phyloP scores from a whole-genome alignment of 2,113 vertebrate genomes.

The Oryzias melastigma region DNA sequence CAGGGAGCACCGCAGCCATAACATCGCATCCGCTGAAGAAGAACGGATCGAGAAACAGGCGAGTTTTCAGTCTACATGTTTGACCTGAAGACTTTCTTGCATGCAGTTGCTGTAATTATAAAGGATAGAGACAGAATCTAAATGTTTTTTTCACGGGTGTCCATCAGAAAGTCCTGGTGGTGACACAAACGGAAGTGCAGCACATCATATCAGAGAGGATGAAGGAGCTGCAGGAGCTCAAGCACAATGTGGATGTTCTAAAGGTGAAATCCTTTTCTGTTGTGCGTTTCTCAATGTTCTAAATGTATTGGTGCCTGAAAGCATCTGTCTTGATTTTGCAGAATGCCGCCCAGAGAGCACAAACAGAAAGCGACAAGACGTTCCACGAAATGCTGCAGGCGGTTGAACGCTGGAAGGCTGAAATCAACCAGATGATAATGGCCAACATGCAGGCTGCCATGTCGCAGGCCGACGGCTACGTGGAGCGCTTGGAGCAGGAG shows the following conservation, averaged over 20 bases:
- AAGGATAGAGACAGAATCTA: background rate
- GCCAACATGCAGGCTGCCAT: slow-evolving; percentile 77
- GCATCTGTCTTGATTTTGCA: slow-evolving; percentile 18
- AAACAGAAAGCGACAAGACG: slow-evolving; percentile 75
- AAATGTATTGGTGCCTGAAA: background rate
- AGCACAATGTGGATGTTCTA: slow-evolving; percentile 76
- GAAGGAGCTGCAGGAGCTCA: slow-evolving; percentile 80
- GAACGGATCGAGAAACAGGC: slow-evolving; percentile 79
- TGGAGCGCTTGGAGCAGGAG: slow-evolving; percentile 78
- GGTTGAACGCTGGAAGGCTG: slow-evolving; percentile 78
- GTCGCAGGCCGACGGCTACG: slow-evolving; percentile 76
- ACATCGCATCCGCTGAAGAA: slow-evolving; percentile 77
- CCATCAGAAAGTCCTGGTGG: slow-evolving; percentile 73
- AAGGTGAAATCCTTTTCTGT: slow-evolving; percentile 62
- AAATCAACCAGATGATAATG: slow-evolving; percentile 76
- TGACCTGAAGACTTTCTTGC: background rate
- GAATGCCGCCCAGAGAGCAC: slow-evolving; percentile 72
- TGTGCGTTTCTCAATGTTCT: too few species aligned
- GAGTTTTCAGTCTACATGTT: background rate
- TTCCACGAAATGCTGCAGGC: slow-evolving; percentile 79
- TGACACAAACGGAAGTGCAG: slow-evolving; percentile 77
- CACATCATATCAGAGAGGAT: slow-evolving; percentile 76
- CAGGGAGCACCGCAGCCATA: slow-evolving; percentile 77
- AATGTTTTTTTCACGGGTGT: background rate
- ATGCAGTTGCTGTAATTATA: background rate